Base-by-base conservation (phyloP, 2,113 vertebrate genomes). In the Gymnarchus niloticus region DNA sequence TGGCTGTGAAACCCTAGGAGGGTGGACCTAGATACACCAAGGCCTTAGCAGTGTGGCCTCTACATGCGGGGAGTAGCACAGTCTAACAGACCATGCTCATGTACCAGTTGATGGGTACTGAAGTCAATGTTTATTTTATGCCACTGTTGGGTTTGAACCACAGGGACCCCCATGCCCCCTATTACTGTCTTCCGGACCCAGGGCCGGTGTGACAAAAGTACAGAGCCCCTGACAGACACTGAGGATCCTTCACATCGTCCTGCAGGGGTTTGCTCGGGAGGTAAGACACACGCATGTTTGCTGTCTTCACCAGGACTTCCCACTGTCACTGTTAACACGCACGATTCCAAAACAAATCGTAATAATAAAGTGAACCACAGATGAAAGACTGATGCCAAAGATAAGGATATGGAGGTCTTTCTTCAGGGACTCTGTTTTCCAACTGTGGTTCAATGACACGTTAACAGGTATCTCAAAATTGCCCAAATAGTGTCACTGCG, bases 311-410 rank as follows among this genome's bases (percentile, higher is more conserved):
- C 1, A 78, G 44, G 44, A 37, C 44, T 73, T 73, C 28, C 65
- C 33, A n/a, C 19, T 41, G 65, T 41, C 12, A 28, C 17, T 10
- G 33, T 33, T 73, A 73, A 73, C 41, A 17, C 65, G 41, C 65
- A 73, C 41, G 37, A 73, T 73, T 33, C 33, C 65, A 73, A 73
- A 73, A 73, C 65, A 73, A 73, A 41, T n/a, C n/a, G n/a, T 73
- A 73, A 41, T 73, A 73, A 73, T 41, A 73, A 28, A 41, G 28
- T 19, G 33, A 73, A 41, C 65, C 65, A 3, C 65, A 41, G 12
- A 73, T 41, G 6, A 41, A n/a, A n/a, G n/a, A n/a, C n/a, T n/a
- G n/a, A n/a, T n/a, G n/a, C n/a, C 9, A 73, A 73, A 73, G 33
- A 73, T 73, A 37, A 37, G 41, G 33, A 73, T 25, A 12, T 73